Evolutionary conservation across 2,888 invertebrate species (phyloP), one percentile per base, ranked within the genome.

Genomic region (Lysandra bellargus): DNA sequence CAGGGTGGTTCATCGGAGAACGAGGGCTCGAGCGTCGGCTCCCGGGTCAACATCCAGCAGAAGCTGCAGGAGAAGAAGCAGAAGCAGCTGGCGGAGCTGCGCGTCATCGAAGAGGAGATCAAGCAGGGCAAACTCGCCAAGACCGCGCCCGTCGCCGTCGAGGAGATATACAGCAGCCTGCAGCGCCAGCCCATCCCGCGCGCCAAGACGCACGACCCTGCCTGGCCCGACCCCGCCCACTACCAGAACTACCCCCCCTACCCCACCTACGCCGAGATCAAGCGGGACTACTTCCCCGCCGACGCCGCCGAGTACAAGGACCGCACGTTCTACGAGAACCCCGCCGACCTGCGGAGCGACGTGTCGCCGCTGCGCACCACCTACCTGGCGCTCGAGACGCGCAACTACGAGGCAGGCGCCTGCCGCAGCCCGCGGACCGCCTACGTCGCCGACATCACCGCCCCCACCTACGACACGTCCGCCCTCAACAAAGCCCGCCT

Each of bases 51-150:
- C 88, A 98, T 98, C 81, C 97, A 97, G 82, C 97, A 98, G 84
- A 98, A 98, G 87, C 92, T 98, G 0, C 97, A 97, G 86, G 98
- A 98, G 87, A 98, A 98, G 87, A 98, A 98, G 85, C 97, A 97
- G 85, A 98, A 98, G 83, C 98, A 98, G 86, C 91, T 98, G 49
- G 97, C 98, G 0, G 98, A 98, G 87, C 89, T 98, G 57, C 95
- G 97, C 81, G 97, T 94, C 37, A 94, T 94, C 79, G 98, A 98
- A 86, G 98, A 98, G 86, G 98, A 98, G 89, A 98, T 98, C 79
- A 97, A 97, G 85, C 97, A 97, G 84, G 97, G 97, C 0, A 98
- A 98, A 88, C 91, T 97, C 0, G 96, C 93, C 82, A 90, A 95
- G 86, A 95, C 95, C 80, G 91, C 94, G 0, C 93, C 94, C 0